A percentile compares a stretch with the other conserved stretches of the same genome.
Conservation (phyloP, 2,888 invertebrate genomes). For the Spicauda simplicius region DNA sequence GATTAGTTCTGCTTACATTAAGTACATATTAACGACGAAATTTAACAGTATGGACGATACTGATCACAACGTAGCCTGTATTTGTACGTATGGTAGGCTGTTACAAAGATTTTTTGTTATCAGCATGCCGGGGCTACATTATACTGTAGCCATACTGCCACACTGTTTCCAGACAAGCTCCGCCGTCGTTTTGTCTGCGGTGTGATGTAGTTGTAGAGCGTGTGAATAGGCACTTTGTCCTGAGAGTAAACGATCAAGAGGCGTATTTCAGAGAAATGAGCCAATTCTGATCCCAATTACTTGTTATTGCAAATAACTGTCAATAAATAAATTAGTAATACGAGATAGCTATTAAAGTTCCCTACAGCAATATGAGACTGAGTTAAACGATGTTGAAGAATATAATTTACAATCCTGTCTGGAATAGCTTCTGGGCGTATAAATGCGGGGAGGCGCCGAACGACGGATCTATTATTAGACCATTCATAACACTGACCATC, state of each 20-base stretch:
- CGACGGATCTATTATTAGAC: constrained; percentile 25
- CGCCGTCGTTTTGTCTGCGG: no score
- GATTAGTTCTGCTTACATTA: no score
- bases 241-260: constrained; percentile 10
- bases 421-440: constrained; percentile 7
- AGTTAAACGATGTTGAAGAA: not conserved
- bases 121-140: no score
- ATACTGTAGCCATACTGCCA: no score
- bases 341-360: constrained; percentile 2
- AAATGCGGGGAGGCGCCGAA: constrained; percentile 1
- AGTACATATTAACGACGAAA: no score
- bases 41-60: no score
- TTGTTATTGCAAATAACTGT: constrained; percentile 7
- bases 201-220: no score
- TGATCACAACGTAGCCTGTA: no score
- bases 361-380: not conserved
- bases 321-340: not conserved
- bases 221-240: not conserved
- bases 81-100: no score
- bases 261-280: constrained; percentile 1
- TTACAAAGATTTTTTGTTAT: no score
- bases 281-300: constrained; percentile 16
- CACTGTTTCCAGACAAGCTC: no score
- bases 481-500: constrained; percentile 25
- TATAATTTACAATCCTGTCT: not conserved